Evolutionary conservation across 2,797 vertebrate species (phyloP).

Genomic region (Babyrousa celebensis): DNA sequence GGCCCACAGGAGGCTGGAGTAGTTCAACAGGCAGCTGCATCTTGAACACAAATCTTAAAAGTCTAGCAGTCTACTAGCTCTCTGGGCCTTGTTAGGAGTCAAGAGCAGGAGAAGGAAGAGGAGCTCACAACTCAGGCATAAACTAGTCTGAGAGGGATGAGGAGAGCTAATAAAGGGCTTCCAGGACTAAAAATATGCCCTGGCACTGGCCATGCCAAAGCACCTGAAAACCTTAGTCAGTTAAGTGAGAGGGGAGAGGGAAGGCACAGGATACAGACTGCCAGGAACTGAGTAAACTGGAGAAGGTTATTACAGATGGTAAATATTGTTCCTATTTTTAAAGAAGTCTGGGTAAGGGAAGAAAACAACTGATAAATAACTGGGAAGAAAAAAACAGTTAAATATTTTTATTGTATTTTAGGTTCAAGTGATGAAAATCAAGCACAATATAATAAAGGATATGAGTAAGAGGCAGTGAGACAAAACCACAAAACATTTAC

Average conservation of each 20-base stretch:
- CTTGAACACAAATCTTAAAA: background rate
- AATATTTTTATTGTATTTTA: background rate
- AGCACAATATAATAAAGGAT: background rate
- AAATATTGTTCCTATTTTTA: background rate
- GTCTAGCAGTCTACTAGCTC: background rate
- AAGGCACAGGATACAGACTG: background rate
- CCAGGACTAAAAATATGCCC: background rate
- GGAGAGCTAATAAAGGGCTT: background rate
- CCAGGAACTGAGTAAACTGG: background rate
- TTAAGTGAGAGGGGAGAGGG: background rate
- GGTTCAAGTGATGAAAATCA: slow-evolving; percentile 17
- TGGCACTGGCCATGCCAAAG: background rate
- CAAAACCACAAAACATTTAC: slow-evolving; percentile 19
- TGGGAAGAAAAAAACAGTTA: background rate
- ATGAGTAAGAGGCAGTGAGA: background rate
- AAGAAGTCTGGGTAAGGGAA: background rate
- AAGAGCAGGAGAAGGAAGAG: background rate
- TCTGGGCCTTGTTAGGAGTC: background rate
- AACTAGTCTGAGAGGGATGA: background rate
- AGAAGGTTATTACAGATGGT: background rate
- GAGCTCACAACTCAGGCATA: background rate
- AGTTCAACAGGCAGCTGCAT: background rate
- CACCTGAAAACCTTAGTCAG: background rate
- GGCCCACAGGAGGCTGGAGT: background rate
- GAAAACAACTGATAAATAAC: background rate